These are phyloP conservation scores for Harlomillsia oculata DNA, from an alignment of 1,140 invertebrate species.

Conservation along the genomic window DNA sequence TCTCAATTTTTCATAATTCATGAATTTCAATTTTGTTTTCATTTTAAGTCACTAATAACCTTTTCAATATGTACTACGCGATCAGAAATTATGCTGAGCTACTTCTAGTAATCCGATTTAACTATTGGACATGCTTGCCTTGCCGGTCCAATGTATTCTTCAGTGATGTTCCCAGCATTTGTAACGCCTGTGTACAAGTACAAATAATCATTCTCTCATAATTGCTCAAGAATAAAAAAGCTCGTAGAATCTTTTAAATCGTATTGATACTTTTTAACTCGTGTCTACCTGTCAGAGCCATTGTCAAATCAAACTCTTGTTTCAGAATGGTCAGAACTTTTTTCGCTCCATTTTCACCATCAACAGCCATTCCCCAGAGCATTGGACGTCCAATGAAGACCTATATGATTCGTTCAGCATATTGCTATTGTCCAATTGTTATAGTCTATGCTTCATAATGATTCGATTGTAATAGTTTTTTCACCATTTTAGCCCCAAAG, in stretches of 20 bases:
- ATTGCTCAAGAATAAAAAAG: not conserved
- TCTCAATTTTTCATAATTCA: too few relatives aligned
- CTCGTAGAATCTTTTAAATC: not conserved
- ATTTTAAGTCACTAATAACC: too few relatives aligned
- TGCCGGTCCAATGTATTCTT: too few relatives aligned
- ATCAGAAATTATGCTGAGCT: too few relatives aligned
- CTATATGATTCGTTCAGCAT: too few relatives aligned
- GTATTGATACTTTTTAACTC: not conserved
- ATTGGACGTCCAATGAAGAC: conserved; percentile 81
- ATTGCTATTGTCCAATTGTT: too few relatives aligned
- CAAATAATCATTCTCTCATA: not conserved
- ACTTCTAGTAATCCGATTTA: too few relatives aligned
- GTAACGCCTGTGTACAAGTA: not conserved
- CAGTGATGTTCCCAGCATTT: conserved; percentile 13
- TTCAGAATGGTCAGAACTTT: conserved; percentile 62
- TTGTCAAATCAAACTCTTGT: conserved; percentile 64
- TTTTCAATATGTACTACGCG: too few relatives aligned
- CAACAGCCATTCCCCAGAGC: conserved; percentile 74
- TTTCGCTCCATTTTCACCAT: conserved; percentile 66
- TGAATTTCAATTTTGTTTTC: too few relatives aligned
- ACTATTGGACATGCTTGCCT: too few relatives aligned
- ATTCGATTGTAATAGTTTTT: not conserved
- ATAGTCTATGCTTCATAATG: too few relatives aligned
- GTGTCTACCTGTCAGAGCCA: conserved; percentile 61
- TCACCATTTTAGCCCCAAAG: conserved; percentile 76